Conservation (phyloP, 2,797 vertebrate species). For the Sandelia bainsii region DNA sequence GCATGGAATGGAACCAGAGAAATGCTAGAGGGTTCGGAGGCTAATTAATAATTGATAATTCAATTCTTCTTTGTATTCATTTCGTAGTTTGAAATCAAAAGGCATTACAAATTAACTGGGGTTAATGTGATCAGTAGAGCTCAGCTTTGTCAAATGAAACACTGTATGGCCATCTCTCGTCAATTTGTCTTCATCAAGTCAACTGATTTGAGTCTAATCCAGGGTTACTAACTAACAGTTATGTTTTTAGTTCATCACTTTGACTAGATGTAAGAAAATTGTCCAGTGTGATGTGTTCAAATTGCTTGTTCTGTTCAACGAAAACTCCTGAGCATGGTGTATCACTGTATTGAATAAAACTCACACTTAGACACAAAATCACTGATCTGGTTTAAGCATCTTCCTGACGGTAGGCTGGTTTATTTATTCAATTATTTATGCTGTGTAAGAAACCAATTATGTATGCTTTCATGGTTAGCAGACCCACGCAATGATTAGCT, state of each 20-base stretch:
- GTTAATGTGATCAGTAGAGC: not conserved
- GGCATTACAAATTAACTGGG: constrained; percentile 46
- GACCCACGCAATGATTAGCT: constrained; percentile 37
- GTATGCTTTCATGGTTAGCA: constrained; percentile 23
- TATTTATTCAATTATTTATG: constrained; percentile 30
- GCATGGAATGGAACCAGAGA: constrained; percentile 41
- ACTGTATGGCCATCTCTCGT: not conserved
- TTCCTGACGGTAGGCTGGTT: constrained; percentile 18
- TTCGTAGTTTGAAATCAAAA: constrained; percentile 58
- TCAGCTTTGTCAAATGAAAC: not conserved
- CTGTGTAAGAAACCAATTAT: constrained; percentile 1
- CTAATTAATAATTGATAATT: constrained; percentile 63
- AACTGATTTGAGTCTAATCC: not conserved
- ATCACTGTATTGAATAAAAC: not conserved
- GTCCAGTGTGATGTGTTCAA: too few species aligned
- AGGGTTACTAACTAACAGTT: too few species aligned
- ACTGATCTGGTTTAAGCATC: constrained; percentile 5
- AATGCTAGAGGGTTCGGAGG: constrained; percentile 54
- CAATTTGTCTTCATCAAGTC: not conserved
- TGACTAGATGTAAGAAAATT: not conserved
- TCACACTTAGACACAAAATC: not conserved
- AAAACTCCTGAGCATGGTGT: not conserved
- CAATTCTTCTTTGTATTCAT: constrained; percentile 46
- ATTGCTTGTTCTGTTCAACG: not conserved
- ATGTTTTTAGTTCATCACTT: not conserved